Conservation (phyloP, 2,113 vertebrate genomes). For the Crotalus viridis region DNA sequence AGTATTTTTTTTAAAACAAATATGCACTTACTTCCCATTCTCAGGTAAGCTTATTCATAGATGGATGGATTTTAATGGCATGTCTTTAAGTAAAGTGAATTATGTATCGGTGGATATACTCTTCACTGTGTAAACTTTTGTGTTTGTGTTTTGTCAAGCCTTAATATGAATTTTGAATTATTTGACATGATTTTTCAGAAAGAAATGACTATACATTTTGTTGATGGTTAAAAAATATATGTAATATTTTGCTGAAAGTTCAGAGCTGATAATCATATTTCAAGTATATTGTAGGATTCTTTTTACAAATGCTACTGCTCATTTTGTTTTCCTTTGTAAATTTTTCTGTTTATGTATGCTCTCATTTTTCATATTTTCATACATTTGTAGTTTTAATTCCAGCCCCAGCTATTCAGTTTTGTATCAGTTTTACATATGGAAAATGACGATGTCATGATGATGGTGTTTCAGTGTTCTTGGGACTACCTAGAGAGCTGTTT, state of each 20-base stretch:
- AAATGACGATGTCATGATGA: background rate
- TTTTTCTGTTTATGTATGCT: slow-evolving; percentile 15
- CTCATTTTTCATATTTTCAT: slow-evolving; percentile 4
- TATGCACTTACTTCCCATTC: background rate
- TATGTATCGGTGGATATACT: background rate
- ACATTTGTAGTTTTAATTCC: background rate
- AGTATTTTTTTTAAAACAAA: background rate
- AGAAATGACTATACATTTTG: background rate
- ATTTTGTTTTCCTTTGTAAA: background rate
- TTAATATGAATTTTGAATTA: background rate
- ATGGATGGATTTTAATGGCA: background rate
- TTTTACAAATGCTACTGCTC: slow-evolving; percentile 43
- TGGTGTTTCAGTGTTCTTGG: background rate
- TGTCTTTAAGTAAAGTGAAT: background rate
- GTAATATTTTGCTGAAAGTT: slow-evolving; percentile 16
- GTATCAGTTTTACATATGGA: background rate
- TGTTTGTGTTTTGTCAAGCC: background rate
- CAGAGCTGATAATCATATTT: background rate
- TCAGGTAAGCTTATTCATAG: background rate
- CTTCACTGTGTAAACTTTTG: background rate
- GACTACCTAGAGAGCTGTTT: background rate
- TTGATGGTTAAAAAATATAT: slow-evolving; percentile 33
- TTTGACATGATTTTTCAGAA: background rate
- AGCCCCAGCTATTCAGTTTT: background rate
- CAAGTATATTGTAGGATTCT: slow-evolving; percentile 24